These are phyloP conservation scores for Sander vitreus DNA, from an alignment of 2,113 vertebrate species.

Conservation along the genomic window DNA sequence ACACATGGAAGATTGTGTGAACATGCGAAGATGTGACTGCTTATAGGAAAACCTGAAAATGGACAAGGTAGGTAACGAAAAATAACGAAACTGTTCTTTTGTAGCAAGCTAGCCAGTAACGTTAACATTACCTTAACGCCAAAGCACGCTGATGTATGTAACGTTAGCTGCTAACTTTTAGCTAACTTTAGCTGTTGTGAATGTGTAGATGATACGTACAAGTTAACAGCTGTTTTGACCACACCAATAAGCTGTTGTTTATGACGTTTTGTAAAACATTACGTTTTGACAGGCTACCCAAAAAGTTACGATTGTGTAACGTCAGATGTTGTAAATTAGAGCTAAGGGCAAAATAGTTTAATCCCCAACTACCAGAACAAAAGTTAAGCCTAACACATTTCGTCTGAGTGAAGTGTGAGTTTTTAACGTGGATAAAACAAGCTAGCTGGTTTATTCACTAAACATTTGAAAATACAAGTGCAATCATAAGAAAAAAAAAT, in stretches of 20 bases:
- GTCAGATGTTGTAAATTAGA: not conserved
- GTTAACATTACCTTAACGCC: not conserved
- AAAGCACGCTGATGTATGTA: not conserved
- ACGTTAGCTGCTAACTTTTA: conserved; percentile 15
- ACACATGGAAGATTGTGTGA: not conserved
- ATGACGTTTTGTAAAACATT: not conserved
- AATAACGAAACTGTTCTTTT: not conserved
- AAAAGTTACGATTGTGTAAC: not conserved
- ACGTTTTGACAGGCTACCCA: not conserved
- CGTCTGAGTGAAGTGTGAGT: not conserved
- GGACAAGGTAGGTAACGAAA: conserved; percentile 61
- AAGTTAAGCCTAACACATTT: not conserved
- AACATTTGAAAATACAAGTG: too few relatives aligned
- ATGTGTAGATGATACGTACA: too few relatives aligned
- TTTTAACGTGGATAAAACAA: not conserved
- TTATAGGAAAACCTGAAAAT: conserved; percentile 33
- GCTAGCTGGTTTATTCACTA: too few relatives aligned
- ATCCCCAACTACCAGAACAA: too few relatives aligned
- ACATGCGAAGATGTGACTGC: conserved; percentile 34
- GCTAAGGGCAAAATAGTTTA: not conserved
- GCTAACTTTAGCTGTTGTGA: conserved; percentile 10
- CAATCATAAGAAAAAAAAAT: too few relatives aligned
- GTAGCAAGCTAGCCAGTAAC: conserved; percentile 13
- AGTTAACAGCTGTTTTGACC: not conserved
- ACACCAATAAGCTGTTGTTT: not conserved